Evolutionary conservation across 64 coral and sea anemone species (phyloP).

Genomic region (Catalaphyllia jardinei): DNA sequence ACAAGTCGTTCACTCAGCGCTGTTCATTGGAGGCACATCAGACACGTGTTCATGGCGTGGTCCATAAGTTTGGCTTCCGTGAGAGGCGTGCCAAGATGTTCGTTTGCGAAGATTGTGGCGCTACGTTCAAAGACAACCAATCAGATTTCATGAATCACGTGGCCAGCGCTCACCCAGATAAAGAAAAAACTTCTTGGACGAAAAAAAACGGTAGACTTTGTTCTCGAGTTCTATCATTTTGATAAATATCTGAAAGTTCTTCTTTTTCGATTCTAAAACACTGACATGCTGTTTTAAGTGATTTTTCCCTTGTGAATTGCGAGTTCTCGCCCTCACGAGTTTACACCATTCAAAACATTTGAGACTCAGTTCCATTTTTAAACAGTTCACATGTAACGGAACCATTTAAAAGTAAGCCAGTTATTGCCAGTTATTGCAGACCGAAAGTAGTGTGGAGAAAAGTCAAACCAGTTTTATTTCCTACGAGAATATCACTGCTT

Average conservation of each 20-base stretch:
- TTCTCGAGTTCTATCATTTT: conserved; percentile 16
- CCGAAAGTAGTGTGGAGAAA: too few species aligned
- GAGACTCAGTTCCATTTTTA: too few species aligned
- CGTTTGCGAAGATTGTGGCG: conserved; percentile 93
- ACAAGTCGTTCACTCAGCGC: conserved; percentile 95
- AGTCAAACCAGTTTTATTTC: too few species aligned
- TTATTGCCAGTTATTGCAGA: too few species aligned
- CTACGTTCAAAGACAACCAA: conserved; percentile 86
- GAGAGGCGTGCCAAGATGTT: conserved; percentile 89
- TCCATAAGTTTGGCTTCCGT: conserved; percentile 95
- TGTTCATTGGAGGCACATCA: conserved; percentile 94
- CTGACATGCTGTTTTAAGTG: too few species aligned
- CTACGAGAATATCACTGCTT: too few species aligned
- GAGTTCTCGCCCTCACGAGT: too few species aligned
- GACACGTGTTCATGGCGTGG: conserved; percentile 82
- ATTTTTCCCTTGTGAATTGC: too few species aligned
- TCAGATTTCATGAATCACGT: conserved; percentile 94
- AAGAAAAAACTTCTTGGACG: conserved; percentile 58
- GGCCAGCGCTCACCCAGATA: conserved; percentile 73
- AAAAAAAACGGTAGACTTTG: conserved; percentile 45
- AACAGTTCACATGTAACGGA: too few species aligned
- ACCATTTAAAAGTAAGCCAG: too few species aligned
- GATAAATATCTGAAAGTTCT: neutral
- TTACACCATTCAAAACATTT: too few species aligned
- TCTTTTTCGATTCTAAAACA: neutral